phyloP scores from a whole-genome alignment of 2,888 invertebrate genomes.

The Sycophila texana region DNA sequence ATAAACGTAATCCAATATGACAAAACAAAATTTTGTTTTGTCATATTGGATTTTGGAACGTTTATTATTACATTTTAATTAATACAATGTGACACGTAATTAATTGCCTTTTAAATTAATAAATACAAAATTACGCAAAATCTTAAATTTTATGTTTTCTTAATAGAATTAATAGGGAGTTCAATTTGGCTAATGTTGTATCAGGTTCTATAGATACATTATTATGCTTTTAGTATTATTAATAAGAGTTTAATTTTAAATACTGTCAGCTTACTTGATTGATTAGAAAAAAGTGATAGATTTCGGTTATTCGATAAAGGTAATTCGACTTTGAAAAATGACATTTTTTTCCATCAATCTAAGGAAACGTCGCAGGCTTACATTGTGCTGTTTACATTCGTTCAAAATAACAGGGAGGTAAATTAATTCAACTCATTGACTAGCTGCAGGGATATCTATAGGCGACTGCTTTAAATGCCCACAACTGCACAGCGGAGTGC shows the following conservation, averaged over 20 bases:
- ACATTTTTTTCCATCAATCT: not conserved
- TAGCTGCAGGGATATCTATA: constrained; percentile 2
- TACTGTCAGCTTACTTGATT: not conserved
- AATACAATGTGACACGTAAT: too few relatives aligned
- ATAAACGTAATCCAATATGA: too few relatives aligned
- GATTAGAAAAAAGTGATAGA: constrained; percentile 9
- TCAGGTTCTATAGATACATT: too few relatives aligned
- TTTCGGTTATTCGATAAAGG: not conserved
- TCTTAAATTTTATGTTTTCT: not conserved
- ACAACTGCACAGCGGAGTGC: not conserved
- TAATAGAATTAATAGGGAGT: not conserved
- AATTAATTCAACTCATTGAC: constrained; percentile 4
- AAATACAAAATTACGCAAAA: too few relatives aligned
- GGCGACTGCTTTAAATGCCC: not conserved
- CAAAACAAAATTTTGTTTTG: too few relatives aligned
- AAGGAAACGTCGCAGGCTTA: not conserved
- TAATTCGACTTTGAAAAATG: not conserved
- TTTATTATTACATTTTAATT: too few relatives aligned
- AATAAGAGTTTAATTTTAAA: constrained; percentile 8
- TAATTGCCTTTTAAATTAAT: too few relatives aligned
- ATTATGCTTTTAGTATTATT: too few relatives aligned
- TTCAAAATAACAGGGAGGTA: not conserved
- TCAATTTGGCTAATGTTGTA: not conserved
- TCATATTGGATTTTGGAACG: too few relatives aligned
- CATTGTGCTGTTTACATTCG: not conserved